phyloP scores from a whole-genome alignment of 2,113 vertebrate species.

The Chionis minor region DNA sequence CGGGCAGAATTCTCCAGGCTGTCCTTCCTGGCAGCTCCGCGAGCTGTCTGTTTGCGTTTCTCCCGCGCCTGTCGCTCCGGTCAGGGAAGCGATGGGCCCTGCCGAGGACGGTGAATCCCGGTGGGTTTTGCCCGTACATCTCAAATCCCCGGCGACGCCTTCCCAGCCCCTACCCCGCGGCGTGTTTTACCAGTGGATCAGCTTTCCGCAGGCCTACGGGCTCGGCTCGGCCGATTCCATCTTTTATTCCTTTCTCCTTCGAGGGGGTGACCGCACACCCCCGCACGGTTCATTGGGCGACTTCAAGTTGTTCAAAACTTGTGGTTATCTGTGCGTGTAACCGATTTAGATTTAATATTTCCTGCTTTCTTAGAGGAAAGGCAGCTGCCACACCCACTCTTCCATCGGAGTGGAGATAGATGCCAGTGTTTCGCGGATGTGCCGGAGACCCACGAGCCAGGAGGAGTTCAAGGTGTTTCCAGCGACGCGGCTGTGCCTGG shows the following conservation, averaged over 20 bases:
- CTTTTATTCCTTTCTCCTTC: too few relatives aligned
- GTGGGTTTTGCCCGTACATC: rapidly evolving
- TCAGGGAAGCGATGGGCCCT: neutral
- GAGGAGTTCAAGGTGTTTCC: neutral
- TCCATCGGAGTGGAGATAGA: rapidly evolving
- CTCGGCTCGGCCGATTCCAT: neutral
- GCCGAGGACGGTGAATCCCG: rapidly evolving
- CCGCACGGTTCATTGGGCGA: neutral
- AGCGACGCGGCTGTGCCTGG: rapidly evolving
- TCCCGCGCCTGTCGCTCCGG: rapidly evolving
- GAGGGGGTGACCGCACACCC: rapidly evolving
- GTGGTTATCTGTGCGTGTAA: neutral
- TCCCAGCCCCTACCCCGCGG: too few relatives aligned
- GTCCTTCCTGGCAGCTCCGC: neutral
- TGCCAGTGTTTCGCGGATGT: rapidly evolving
- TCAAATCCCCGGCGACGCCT: neutral
- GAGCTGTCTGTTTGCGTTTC: neutral
- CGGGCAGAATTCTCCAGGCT: rapidly evolving
- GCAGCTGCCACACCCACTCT: neutral
- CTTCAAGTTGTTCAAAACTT: neutral
- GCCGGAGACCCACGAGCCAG: neutral
- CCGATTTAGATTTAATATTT: neutral
- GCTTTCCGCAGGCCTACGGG: neutral
- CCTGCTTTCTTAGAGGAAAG: neutral
- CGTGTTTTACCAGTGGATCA: rapidly evolving